Evolutionary conservation across 2,797 vertebrate species (phyloP).

Genomic region (Apodemus agrarius): DNA sequence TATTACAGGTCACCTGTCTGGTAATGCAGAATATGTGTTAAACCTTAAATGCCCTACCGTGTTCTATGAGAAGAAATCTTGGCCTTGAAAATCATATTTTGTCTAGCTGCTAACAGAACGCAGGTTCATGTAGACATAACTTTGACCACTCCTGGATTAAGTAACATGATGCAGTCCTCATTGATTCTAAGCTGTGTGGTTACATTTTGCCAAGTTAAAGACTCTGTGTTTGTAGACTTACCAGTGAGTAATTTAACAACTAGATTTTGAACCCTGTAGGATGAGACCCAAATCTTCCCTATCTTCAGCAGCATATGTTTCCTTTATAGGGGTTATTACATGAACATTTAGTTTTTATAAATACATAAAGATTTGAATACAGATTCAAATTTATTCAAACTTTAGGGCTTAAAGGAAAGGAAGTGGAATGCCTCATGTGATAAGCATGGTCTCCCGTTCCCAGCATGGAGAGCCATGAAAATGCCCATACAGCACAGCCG

Average conservation of each 20-base stretch:
- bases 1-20: background rate
- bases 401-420: conserved; percentile 55
- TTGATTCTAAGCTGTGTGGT: background rate
- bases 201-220: conserved; percentile 38
- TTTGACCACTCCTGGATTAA: background rate
- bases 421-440: background rate
- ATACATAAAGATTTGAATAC: conserved; percentile 47
- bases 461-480: background rate
- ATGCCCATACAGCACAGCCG: background rate
- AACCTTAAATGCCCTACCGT: background rate
- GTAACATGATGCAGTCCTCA: background rate
- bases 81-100: background rate
- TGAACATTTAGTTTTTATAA: conserved; percentile 23
- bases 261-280: conserved; percentile 17
- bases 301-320: background rate
- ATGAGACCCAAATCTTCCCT: background rate
- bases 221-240: background rate
- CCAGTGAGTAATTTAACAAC: background rate
- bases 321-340: background rate
- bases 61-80: conserved; percentile 26
- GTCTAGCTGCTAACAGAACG: background rate
- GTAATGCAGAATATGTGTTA: background rate
- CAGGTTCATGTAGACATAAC: background rate
- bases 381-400: conserved; percentile 58
- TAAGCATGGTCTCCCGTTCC: conserved; percentile 20